These are phyloP conservation scores for Lophura nycthemera DNA, from an alignment of 2,113 vertebrate species.

Conservation along the genomic window DNA sequence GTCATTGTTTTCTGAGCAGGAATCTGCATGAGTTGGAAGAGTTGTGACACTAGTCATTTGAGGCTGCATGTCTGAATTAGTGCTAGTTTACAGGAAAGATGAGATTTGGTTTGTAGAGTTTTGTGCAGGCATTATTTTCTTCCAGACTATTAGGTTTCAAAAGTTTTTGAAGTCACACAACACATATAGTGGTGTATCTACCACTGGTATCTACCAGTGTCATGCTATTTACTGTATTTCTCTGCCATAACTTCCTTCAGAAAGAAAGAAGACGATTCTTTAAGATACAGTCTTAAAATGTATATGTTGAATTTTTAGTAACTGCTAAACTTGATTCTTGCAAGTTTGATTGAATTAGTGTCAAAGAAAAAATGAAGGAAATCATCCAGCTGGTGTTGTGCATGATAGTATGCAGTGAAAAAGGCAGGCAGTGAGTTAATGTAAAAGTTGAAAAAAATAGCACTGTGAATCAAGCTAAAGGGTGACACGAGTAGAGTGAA, in stretches of 20 bases:
- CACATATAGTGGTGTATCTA: neutral
- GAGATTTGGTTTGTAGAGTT: neutral
- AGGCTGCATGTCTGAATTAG: neutral
- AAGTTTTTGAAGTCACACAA: neutral
- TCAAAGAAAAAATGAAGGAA: neutral
- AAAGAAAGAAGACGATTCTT: neutral
- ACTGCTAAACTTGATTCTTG: neutral
- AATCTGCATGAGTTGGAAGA: neutral
- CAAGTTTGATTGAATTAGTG: neutral
- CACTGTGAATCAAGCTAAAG: neutral
- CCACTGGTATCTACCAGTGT: neutral
- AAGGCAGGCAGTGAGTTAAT: neutral
- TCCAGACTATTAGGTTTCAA: neutral
- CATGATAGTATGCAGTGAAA: neutral
- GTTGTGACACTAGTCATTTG: neutral
- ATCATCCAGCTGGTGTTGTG: fast-evolving
- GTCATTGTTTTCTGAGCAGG: neutral
- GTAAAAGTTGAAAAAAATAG: neutral
- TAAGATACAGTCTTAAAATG: neutral
- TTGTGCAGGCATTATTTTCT: neutral
- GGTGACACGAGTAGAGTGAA: neutral
- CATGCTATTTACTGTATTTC: neutral
- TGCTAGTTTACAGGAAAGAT: neutral
- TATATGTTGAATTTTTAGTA: neutral
- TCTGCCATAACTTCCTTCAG: neutral